Conservation (phyloP, 1,140 invertebrate genomes). For the Trichogramma pretiosum region DNA sequence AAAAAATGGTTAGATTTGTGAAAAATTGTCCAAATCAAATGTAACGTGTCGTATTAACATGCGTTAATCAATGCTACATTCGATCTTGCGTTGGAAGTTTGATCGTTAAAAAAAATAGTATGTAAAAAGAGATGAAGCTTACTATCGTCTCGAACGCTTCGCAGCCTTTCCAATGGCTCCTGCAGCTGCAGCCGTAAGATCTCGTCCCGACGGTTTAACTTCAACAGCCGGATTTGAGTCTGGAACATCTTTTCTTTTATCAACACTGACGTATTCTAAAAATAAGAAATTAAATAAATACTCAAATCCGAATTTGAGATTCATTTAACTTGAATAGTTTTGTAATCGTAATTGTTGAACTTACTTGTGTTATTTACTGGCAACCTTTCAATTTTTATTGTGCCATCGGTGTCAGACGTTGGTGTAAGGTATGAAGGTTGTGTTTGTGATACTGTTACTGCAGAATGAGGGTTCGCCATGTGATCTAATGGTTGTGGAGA, state of each 20-base stretch:
- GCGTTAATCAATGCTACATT: neutral
- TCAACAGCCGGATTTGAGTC: conserved; percentile 56
- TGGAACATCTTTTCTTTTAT: conserved; percentile 80
- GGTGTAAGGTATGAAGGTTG: conserved; percentile 44
- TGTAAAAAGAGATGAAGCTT: too few species aligned
- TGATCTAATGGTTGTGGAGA: conserved; percentile 44
- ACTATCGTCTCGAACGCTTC: conserved; percentile 71
- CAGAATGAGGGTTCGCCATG: conserved; percentile 45
- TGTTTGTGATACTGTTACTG: conserved; percentile 39
- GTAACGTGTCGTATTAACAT: too few species aligned
- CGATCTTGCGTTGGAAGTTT: too few species aligned
- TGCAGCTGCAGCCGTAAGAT: conserved; percentile 36
- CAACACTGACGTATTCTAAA: conserved; percentile 51
- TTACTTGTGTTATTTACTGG: conserved; percentile 46
- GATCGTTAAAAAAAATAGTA: too few species aligned
- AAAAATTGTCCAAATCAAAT: conserved; percentile 2
- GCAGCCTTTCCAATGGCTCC: conserved; percentile 50
- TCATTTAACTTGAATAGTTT: too few species aligned
- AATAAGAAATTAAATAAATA: too few species aligned
- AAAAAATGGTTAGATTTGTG: conserved; percentile 36
- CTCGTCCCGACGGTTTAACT: conserved; percentile 63
- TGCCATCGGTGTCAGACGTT: conserved; percentile 47
- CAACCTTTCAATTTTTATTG: conserved; percentile 52
- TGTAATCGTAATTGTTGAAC: too few species aligned
- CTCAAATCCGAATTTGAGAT: too few species aligned